Evolutionary conservation across 2,888 invertebrate species (phyloP).

Genomic region (Mamestra brassicae): DNA sequence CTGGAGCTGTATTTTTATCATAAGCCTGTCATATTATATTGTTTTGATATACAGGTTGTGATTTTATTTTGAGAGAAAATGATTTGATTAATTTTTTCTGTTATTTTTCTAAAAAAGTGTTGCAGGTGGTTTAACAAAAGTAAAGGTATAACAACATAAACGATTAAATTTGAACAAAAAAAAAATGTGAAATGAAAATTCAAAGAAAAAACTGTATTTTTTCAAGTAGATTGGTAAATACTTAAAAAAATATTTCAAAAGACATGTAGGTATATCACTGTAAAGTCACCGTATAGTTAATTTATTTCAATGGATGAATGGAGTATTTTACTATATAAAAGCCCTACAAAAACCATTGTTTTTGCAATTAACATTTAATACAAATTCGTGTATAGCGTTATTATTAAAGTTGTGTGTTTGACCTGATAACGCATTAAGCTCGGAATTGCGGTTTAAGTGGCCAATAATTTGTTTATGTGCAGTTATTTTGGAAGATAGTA

Average conservation of each 20-base stretch:
- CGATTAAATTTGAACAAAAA: no score
- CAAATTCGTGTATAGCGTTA: neutral
- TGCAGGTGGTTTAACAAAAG: no score
- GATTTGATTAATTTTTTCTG: no score
- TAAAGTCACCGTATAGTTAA: neutral
- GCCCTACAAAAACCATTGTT: neutral
- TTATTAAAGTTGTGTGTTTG: conserved; percentile 30
- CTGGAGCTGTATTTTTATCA: conserved; percentile 56
- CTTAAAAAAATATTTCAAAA: no score
- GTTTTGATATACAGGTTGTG: conserved; percentile 35
- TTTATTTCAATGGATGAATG: neutral
- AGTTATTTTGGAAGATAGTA: conserved; percentile 9
- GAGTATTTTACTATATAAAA: neutral
- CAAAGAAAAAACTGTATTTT: no score
- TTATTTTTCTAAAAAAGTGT: no score
- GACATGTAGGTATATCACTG: no score
- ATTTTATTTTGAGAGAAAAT: neutral
- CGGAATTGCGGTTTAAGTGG: conserved; percentile 30
- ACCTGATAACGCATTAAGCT: conserved; percentile 35
- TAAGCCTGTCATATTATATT: conserved; percentile 25
- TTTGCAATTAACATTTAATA: neutral
- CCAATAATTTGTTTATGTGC: conserved; percentile 20
- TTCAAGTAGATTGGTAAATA: no score
- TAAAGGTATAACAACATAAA: no score
- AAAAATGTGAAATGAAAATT: no score